Conservation (phyloP, 2,113 vertebrate species). For the Hepsetus odoe region DNA sequence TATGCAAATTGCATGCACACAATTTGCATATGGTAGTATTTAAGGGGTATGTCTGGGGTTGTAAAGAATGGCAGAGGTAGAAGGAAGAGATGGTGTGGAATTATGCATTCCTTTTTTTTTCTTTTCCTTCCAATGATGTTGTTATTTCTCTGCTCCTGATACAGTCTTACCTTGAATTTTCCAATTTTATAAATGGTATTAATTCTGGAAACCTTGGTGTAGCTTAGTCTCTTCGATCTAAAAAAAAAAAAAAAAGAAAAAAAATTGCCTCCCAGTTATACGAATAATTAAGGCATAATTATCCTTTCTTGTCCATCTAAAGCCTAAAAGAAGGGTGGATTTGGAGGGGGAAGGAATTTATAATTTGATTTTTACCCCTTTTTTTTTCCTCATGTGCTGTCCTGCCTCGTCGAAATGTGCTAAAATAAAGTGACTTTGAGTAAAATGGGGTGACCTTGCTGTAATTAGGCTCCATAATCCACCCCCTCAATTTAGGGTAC, state of each 20-base stretch:
- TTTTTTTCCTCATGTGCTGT: constrained; percentile 78
- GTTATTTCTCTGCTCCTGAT: background rate
- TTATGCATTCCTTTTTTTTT: constrained; percentile 69
- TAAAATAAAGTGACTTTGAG: constrained; percentile 88
- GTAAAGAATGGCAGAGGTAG: constrained; percentile 84
- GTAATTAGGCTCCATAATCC: constrained; percentile 84
- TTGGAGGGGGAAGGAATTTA: constrained; percentile 89
- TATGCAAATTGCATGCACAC: constrained; percentile 89
- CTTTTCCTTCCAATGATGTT: background rate
- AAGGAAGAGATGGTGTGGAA: constrained; percentile 82
- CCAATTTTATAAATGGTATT: constrained; percentile 78
- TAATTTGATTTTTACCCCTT: constrained; percentile 34
- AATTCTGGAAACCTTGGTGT: constrained; percentile 82
- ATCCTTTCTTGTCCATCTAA: constrained; percentile 90
- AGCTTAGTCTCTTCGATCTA: constrained; percentile 78
- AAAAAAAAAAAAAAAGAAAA: constrained; percentile 81
- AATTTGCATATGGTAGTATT: constrained; percentile 94
- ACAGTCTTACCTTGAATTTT: background rate
- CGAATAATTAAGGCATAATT: constrained; percentile 92
- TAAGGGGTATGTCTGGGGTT: constrained; percentile 89
- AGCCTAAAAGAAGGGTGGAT: constrained; percentile 85
- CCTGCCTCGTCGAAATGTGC: constrained; percentile 83
- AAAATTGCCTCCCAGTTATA: constrained; percentile 88
- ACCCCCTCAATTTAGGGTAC: constrained; percentile 81
- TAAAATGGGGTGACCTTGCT: constrained; percentile 87